Evolutionary conservation across 1,140 invertebrate species (phyloP), one percentile per base, ranked within the genome.

Genomic region (Coelopa frigida): DNA sequence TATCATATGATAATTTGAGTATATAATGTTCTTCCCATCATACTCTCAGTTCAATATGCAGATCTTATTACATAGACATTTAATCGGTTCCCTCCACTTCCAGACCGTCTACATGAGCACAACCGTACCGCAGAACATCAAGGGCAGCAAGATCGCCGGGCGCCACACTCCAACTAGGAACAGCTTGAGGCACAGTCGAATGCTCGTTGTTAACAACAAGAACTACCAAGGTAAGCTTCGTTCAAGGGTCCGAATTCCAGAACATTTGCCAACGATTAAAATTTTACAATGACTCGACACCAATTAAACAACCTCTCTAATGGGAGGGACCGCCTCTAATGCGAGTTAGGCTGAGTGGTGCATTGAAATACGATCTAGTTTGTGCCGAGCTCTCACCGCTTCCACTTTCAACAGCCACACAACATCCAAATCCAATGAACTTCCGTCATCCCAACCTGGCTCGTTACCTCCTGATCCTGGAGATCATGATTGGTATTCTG

Each of bases 111-210:
- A 69, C 31, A 69, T 83, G 62, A 74, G 74, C 46, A 84, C 82
- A 17, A 84, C 82, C 3, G 81, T 84, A 41, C 82, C 82, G 32
- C 79, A 81, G 61, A 82, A 81, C 67, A 72, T 84, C 48, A 78
- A 79, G 18, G 74, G 74, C 18, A 70, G 71, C 44, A 76, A 77
- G 62, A 75, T 82, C 49, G 77, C 76, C 21, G 78, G 76, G 17
- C 70, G 79, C 53, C 82, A 84, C 58, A 78, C 79, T 17, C 82
- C 81, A 31, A 84, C 81, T n/a, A 72, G 81, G 50, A 82, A 79
- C 59, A 83, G 80, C 53, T 67, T 84, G 42, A 70, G 81, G 46
- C 82, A 84, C 57, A 82, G 80, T 58, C 70, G 82, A 29, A 83
- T 84, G 81, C 79, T 83, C 32, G 62, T 66, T 45, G 81, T 83